These are phyloP conservation scores for Salvelinus sp. DNA, from an alignment of 2,113 vertebrate species.

Conservation along the genomic window DNA sequence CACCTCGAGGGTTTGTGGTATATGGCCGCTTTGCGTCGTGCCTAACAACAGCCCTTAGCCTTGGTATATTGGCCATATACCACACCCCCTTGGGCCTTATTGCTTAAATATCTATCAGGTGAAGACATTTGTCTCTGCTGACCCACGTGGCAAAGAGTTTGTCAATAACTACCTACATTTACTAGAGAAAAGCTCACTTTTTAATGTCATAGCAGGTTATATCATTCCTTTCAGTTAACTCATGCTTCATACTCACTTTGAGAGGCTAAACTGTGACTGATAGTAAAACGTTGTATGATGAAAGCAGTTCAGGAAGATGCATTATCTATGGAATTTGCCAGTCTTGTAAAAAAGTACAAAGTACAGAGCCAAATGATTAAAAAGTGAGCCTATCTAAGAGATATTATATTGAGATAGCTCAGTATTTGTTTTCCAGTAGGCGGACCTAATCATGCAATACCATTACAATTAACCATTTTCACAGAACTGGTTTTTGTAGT, in stretches of 20 bases:
- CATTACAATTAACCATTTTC: neutral
- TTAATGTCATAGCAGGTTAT: too few species aligned
- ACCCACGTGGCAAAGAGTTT: conserved; percentile 5
- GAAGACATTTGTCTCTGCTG: neutral
- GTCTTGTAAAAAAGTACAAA: neutral
- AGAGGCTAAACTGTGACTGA: too few species aligned
- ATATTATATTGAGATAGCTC: neutral
- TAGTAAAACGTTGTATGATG: too few species aligned
- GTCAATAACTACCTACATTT: neutral
- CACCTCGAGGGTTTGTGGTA: too few species aligned
- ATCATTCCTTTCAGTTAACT: too few species aligned
- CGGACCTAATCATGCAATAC: neutral
- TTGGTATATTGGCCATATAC: too few species aligned
- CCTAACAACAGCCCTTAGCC: too few species aligned
- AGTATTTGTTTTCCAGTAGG: neutral
- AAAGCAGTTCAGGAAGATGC: neutral
- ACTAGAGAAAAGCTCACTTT: neutral
- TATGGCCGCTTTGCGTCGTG: too few species aligned
- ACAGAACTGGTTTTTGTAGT: neutral
- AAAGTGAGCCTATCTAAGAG: neutral
- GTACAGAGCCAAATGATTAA: neutral
- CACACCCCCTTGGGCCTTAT: too few species aligned
- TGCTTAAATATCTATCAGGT: conserved; percentile 21
- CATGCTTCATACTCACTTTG: neutral
- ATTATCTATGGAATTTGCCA: neutral